Base-by-base conservation (phyloP, 2,113 vertebrate species). In the Poicephalus gulielmi region DNA sequence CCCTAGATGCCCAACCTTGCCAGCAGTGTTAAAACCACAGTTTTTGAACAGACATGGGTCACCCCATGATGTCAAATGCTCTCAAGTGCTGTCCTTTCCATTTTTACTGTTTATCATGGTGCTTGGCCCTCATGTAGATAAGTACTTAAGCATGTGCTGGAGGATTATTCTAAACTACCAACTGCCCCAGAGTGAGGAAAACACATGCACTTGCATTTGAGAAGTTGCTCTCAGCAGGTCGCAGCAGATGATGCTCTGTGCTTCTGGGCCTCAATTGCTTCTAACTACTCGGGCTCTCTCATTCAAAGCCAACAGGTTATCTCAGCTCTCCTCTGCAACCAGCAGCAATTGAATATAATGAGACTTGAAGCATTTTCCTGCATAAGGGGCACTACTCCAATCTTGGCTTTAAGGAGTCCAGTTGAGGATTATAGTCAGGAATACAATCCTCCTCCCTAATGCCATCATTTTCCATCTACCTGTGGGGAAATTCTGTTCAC, bases 11-110 rank as follows among this genome's bases (percentile, higher is more conserved):
- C 52, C 41, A 53, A 68, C 53, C 39, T 83, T 24, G 19, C n/a
- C 3, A 1, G 35, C 31, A 57, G 18, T 2, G 0, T 41, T 23
- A 63, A 70, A 73, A 7, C 5, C 0, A 41, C 10, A 41, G 20
- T 39, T 86, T 22, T 88, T 57, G 22, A 90, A 70, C 37, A 81
- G 71, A 16, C 11, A 9, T 10, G 6, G 37, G 59, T 62, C 63
- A 73, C 28, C 44, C 83, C 23, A 20, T 9, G 2, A 33, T n/a
- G 9, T 37, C 53, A 88, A 1, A 28, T 39, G 7, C 22, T 83
- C 59, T 41, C 8, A 27, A 90, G 59, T 2, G 5, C 6, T 69
- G 27, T 37, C 13, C 15, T 75, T 78, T 53, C 31, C 47, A 24
- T 53, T 57, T 57, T 62, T 13, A 16, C 24, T 37, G 14, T 62